phyloP scores from a whole-genome alignment of 1,140 invertebrate species.

The Phenacoccus solenopsis region DNA sequence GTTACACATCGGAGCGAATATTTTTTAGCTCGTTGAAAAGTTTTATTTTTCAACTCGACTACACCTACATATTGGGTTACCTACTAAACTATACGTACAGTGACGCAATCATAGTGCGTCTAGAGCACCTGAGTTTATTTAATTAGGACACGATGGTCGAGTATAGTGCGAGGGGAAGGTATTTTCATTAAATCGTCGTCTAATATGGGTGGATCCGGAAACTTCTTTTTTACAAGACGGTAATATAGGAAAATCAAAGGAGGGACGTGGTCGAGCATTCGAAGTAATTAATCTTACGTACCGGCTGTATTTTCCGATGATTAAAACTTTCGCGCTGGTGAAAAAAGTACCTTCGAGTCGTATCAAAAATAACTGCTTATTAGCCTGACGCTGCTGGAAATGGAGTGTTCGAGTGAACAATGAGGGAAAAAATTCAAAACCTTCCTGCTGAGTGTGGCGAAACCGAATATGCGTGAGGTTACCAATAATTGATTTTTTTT shows the following conservation, averaged over 20 bases:
- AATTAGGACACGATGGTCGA: neutral
- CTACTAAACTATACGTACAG: too few relatives aligned
- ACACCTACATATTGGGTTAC: too few relatives aligned
- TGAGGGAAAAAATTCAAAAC: neutral
- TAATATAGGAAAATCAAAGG: neutral
- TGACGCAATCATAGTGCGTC: too few relatives aligned
- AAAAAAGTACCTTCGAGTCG: neutral
- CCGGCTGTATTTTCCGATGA: neutral
- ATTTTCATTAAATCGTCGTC: neutral
- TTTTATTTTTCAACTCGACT: neutral
- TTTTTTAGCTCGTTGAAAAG: neutral
- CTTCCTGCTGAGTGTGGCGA: neutral
- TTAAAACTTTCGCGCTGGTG: neutral
- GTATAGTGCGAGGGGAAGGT: too few relatives aligned
- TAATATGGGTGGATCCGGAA: neutral
- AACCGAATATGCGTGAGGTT: too few relatives aligned
- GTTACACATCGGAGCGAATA: neutral
- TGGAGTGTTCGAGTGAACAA: neutral
- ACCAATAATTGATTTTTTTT: too few relatives aligned
- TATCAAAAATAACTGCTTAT: too few relatives aligned
- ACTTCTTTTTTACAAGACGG: neutral
- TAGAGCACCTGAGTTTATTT: too few relatives aligned
- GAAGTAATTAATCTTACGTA: neutral
- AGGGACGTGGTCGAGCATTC: neutral
- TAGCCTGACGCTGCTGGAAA: neutral